Base-by-base conservation (phyloP, 2,797 vertebrate species). In the Paratrypauchen microcephalus region DNA sequence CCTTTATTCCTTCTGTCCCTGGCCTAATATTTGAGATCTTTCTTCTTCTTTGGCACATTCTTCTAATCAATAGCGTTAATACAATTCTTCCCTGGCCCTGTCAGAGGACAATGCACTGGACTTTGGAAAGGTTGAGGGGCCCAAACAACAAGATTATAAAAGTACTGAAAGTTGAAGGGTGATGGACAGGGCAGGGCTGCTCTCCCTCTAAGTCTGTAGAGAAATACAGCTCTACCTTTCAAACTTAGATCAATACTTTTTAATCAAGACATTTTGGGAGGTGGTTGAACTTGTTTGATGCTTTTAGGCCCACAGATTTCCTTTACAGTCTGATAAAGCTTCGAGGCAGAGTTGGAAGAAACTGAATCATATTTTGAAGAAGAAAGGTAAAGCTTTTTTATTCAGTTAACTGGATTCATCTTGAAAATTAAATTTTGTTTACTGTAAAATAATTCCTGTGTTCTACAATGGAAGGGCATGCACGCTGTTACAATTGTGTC, bases 181-280 rank as follows among this genome's bases (percentile, higher is more conserved):
- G 36, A 55, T 15, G 50, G 73, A 57, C 62, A 28, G 19, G 13
- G 48, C 30, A 4, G 52, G 2, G 21, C 30, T 66, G 16, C 59
- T 67, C 70, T 65, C 61, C 39, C 19, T 70, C 62, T 5, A 30
- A 21, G 63, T 63, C 76, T 67, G 68, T 9, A 81, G 69, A 81
- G 75, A 66, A 79, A 79, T 32, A 72, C 50, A 39, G 0, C 2
- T 13, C 54, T 56, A 62, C 21, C 60, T 21, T 48, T 74, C 48
- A 32, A 48, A 71, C 65, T 56, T 41, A 23, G 67, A 78, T 83
- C 80, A 75, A 84, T 82, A 71, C 45, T 84, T 82, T 86, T 78
- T 70, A 81, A 88, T 84, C 70, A 79, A 69, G 50, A 26, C 21
- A 7, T 50, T 63, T 59, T 55, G 61, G 12, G 41, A 57, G 48